phyloP scores from a whole-genome alignment of 2,113 vertebrate genomes.

The Patagioenas fasciata region DNA sequence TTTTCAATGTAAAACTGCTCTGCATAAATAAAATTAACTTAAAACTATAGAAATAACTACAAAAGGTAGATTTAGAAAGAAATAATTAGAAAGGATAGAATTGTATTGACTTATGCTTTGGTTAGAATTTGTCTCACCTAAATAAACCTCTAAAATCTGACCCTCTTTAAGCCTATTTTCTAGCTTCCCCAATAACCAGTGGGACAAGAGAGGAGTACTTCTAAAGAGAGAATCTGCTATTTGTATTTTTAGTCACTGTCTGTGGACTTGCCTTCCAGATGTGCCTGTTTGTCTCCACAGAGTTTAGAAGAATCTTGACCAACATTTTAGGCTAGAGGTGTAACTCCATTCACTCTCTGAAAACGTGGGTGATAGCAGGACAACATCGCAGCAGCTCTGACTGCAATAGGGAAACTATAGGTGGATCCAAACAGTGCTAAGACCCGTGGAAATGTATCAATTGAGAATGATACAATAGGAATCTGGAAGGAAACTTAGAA shows the following conservation, averaged over 20 bases:
- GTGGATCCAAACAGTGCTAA: not conserved
- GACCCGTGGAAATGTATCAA: not conserved
- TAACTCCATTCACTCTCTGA: not conserved
- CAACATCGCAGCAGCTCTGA: not conserved
- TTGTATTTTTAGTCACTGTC: not conserved
- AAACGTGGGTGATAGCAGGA: not conserved
- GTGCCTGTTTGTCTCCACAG: not conserved
- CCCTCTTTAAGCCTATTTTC: not conserved
- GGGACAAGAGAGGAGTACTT: not conserved
- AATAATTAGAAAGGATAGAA: not conserved
- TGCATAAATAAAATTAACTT: not conserved
- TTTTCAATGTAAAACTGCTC: not conserved
- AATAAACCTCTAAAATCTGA: not conserved
- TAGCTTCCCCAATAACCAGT: not conserved
- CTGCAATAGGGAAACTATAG: not conserved
- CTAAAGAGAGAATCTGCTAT: not conserved
- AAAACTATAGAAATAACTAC: not conserved
- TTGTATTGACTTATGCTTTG: not conserved
- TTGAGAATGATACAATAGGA: not conserved
- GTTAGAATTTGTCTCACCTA: not conserved
- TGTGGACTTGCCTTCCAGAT: not conserved
- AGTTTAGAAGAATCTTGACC: not conserved
- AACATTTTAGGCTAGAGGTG: not conserved
- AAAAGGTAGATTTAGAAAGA: not conserved
- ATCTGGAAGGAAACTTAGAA: not conserved